Evolutionary conservation across 2,113 vertebrate genomes (phyloP), one percentile per base, ranked within the genome.

Genomic region (Catharus minimus): DNA sequence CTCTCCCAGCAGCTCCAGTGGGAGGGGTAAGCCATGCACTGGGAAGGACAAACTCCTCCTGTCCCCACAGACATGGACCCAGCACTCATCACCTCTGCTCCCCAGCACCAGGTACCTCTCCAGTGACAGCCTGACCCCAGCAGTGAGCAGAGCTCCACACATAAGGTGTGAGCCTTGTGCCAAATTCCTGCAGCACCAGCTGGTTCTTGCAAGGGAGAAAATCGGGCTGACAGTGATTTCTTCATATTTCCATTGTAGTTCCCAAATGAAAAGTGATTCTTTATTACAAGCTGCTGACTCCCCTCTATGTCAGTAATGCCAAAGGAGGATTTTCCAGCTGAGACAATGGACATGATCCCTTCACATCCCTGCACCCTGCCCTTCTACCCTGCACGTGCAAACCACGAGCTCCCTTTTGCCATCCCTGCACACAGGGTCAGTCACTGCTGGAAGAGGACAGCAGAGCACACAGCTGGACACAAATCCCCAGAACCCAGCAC

Each of bases 211-310:
- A 23, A 36, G 53, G 56, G 38, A 58, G 28, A 6, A 81, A 49
- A 69, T 43, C 33, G 55, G 55, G 11, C 26, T 74, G 20, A 19
- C 15, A 13, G 33, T 15, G 46, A 56, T 49, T 71, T 32, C 7
- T 27, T 55, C 61, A 1, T 10, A 28, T 75, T 84, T 26, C 32
- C 56, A 64, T 0, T 0, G 0, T 1, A 84, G 9, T 5, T 90
- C 77, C 50, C 91, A 89, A 88, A 82, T 81, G 43, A 88, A 33
- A 94, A 84, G 55, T 9, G 66, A 86, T 74, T 91, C 65, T 46
- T 81, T 23, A 64, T 58, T 30, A 16, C 65, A 62, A 22, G 38
- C 88, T 81, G 78, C 77, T 67, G 78, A 28, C 55, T 88, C 55
- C 53, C 28, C 24, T 71, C 38, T 23, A 0, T 13, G 21, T 9